Percentiles rank a stretch among this genome's conserved stretches.
Conservation (phyloP, 2,113 vertebrate species). For the Sphyrna mokarran region DNA sequence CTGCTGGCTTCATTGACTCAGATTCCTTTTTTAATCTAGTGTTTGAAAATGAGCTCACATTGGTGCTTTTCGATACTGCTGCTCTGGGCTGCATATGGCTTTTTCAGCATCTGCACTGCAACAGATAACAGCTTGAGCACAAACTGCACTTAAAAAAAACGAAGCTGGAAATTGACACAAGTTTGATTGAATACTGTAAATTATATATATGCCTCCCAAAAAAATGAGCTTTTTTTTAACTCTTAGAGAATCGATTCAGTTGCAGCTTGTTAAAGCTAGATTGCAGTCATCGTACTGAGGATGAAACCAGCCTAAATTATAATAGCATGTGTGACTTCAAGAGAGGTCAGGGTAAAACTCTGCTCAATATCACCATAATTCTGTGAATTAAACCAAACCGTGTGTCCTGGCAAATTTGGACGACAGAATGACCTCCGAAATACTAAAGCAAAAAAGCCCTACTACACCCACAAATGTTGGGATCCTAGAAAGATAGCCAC, state of each 20-base stretch:
- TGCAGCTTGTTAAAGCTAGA: neutral
- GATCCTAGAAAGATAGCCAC: neutral
- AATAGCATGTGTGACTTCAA: neutral
- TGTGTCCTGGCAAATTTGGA: neutral
- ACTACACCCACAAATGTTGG: neutral
- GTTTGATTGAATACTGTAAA: neutral
- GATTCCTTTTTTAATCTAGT: neutral
- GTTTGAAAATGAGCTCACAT: constrained; percentile 5
- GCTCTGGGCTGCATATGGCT: neutral
- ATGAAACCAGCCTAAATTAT: neutral
- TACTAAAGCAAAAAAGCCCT: neutral
- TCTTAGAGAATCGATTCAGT: neutral
- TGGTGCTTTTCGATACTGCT: neutral
- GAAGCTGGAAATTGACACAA: constrained; percentile 3
- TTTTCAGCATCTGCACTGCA: neutral
- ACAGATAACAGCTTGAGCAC: constrained; percentile 23
- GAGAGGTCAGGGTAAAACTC: neutral
- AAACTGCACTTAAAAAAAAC: neutral
- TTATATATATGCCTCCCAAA: neutral
- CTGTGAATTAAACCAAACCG: neutral
- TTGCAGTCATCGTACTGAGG: neutral
- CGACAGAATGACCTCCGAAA: neutral
- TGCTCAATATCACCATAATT: neutral
- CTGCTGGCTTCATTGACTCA: constrained; percentile 1
- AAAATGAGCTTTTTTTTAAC: neutral